Base-by-base conservation (phyloP, 2,888 invertebrate genomes). In the Thymelicus lineola region DNA sequence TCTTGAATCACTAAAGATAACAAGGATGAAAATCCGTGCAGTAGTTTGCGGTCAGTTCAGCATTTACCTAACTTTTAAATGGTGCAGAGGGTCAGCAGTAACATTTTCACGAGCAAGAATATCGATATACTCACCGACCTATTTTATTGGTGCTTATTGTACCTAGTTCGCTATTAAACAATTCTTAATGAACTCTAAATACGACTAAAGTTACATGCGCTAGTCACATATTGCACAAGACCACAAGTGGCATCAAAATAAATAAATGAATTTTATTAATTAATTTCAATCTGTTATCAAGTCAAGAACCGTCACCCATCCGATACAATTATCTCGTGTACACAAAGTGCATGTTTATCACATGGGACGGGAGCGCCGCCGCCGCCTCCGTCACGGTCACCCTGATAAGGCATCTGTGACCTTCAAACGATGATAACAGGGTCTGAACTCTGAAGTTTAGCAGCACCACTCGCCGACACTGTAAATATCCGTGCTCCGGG, bases 361-460 rank as follows among this genome's bases (percentile, higher is more conserved):
- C 64, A 57, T 45, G 4, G 20, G 55, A 10, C 57, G 57, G 57
- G 57, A 17, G 45, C 57, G 38, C n/a, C 38, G 48, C 48, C 35
- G 38, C 15, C 20, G 36, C 20, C 55, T 1, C 28, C 28, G 57
- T 17, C 65, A 46, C 65, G 57, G 65, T 58, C 65, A 65, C 65
- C 55, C 57, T 10, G 57, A 65, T 65, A 65, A 65, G 10, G 35
- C 46, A 58, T 57, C 45, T 10, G 45, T 53, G 46, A 59, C 66
- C 58, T 66, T 66, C 58, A 48, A 48, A 15, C 46, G 46, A 9
- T 20, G 66, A 66, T 66, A 66, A 48, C 66, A 58, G 57, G 45
- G 66, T 66, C 58, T 66, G 66, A 66, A 66, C 58, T 66, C 58
- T 66, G 66, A 66, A 66, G 66, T 66, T 66, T 58, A 66, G 38